Evolutionary conservation across 2,113 vertebrate genomes (phyloP).

Genomic region (Ciconia boyciana): DNA sequence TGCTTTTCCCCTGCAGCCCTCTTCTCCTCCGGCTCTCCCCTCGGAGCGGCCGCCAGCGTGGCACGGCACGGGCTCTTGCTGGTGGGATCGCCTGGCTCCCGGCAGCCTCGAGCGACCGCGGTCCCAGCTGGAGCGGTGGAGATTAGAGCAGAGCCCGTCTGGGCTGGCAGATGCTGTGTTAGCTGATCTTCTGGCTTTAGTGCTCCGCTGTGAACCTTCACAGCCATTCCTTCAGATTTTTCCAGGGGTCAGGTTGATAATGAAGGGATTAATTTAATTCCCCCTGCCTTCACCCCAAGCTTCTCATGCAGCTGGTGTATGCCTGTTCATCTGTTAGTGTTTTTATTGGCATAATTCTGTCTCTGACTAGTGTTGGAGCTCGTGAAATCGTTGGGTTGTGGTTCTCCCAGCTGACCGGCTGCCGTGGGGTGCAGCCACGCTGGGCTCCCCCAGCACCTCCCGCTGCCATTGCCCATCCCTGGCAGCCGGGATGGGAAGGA

Average conservation of each 20-base stretch:
- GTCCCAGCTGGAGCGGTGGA: background rate
- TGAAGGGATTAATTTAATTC: conserved; percentile 66
- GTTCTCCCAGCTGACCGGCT: background rate
- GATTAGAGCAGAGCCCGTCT: background rate
- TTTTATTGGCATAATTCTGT: conserved; percentile 29
- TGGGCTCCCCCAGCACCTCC: background rate
- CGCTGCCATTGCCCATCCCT: background rate
- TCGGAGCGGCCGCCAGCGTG: background rate
- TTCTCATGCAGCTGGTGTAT: conserved; percentile 27
- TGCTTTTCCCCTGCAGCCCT: background rate
- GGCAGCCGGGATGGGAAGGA: background rate
- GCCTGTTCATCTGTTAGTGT: conserved; percentile 58
- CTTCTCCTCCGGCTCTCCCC: background rate
- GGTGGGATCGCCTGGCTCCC: background rate
- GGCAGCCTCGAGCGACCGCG: background rate
- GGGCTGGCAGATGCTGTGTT: conserved; percentile 52
- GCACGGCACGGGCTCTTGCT: background rate
- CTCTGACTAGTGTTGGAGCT: background rate
- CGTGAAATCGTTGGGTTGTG: background rate
- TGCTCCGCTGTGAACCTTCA: conserved; percentile 1
- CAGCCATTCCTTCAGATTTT: conserved; percentile 51
- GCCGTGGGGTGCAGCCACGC: background rate
- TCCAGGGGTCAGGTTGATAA: conserved; percentile 60
- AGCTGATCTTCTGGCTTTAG: conserved; percentile 37
- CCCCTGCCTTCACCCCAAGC: background rate